Evolutionary conservation across 2,888 invertebrate species (phyloP).

Genomic region (Eucera pruinosa): DNA sequence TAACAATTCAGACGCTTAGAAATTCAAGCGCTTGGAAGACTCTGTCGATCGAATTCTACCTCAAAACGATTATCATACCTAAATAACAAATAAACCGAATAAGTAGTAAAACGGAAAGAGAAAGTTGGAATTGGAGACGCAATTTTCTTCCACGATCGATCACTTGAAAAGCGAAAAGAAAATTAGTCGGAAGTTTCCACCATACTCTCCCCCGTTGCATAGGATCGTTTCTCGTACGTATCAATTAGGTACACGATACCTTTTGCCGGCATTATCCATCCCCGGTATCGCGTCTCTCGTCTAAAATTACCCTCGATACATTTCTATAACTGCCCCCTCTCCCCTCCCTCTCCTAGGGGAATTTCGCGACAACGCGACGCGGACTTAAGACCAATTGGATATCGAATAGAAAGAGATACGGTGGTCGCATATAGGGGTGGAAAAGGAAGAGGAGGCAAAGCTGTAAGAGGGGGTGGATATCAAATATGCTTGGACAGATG

Average conservation of each 20-base stretch:
- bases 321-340: conserved; percentile 26
- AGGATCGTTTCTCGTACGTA: conserved; percentile 6
- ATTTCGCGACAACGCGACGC: conserved; percentile 47
- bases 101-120: background rate
- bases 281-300: background rate
- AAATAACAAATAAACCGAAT: too few relatives aligned
- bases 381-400: conserved; percentile 43
- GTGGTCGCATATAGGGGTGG: conserved; percentile 22
- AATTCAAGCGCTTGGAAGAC: too few relatives aligned
- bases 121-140: background rate
- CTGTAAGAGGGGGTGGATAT: conserved; percentile 72
- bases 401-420: conserved; percentile 22
- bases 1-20: too few relatives aligned
- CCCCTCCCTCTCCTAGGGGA: conserved; percentile 15
- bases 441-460: conserved; percentile 16
- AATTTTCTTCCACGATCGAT: conserved; percentile 11
- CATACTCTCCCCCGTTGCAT: background rate
- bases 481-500: conserved; percentile 84
- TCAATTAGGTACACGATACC: conserved; percentile 53
- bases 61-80: background rate
- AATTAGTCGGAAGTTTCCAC: background rate
- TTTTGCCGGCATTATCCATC: conserved; percentile 21
- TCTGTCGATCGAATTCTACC: too few relatives aligned
- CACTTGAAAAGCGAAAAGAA: conserved; percentile 8
- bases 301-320: conserved; percentile 28